Conservation (phyloP, 2,888 invertebrate genomes). For the Drosophila pullipes region DNA sequence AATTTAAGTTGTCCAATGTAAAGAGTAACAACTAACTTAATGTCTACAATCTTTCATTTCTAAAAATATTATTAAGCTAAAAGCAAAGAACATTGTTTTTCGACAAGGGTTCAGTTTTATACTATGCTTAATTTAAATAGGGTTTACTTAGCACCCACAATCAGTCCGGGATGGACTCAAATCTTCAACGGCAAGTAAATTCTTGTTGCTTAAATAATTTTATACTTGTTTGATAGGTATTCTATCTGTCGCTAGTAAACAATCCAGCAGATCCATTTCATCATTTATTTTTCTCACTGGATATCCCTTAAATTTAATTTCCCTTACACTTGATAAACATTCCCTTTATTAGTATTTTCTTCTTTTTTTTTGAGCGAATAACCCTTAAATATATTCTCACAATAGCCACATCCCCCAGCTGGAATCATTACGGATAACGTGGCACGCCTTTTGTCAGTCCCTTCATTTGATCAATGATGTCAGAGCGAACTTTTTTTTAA, state of each 20-base stretch:
- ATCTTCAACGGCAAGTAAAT: background rate
- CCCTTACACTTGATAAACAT: slow-evolving; percentile 8
- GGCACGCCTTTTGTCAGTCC: slow-evolving; percentile 39
- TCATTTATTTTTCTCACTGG: background rate
- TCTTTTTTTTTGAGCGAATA: background rate
- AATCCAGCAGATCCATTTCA: background rate
- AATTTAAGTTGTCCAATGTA: background rate
- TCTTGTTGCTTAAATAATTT: background rate
- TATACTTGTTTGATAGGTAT: background rate
- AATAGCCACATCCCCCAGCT: slow-evolving; percentile 8
- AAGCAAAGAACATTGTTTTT: background rate
- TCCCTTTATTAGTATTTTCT: background rate
- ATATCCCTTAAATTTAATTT: background rate
- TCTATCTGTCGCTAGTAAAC: background rate
- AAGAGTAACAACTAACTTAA: background rate
- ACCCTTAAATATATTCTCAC: slow-evolving; percentile 20
- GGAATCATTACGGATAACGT: slow-evolving; percentile 51
- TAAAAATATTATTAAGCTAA: background rate
- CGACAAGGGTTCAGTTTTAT: background rate
- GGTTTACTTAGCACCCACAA: background rate
- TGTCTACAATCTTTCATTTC: background rate
- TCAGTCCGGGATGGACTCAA: background rate
- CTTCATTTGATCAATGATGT: slow-evolving; percentile 64
- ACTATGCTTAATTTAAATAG: background rate
- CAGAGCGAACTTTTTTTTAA: slow-evolving; percentile 49